Evolutionary conservation across 2,888 invertebrate species (phyloP), one percentile per base, ranked within the genome.

Genomic region (Scrobipalpa atriplicella): DNA sequence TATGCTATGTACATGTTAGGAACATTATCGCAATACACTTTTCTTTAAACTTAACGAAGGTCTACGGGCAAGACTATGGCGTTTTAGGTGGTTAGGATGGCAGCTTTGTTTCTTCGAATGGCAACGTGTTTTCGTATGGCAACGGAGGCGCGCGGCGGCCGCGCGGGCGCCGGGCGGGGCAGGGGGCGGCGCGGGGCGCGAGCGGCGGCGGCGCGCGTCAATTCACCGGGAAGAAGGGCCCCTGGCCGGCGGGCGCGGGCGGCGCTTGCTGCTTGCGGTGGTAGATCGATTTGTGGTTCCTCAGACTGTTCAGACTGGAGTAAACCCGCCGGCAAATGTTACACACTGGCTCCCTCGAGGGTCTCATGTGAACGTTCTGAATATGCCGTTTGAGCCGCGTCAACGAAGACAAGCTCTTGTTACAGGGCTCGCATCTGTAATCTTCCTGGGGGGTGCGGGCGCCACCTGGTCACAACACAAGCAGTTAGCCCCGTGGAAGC

Each of bases 281-380:
- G 93, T 97, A 97, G 94, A 97, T 97, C 91, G 97, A 97, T 95
- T 97, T 97, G 94, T 97, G 97, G 94, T 97, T 97, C 90, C 97
- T 94, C 83, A 97, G 95, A 87, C 97, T 97, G 94, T 97, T 97
- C 83, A 97, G 94, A 86, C 97, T 97, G 94, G 97, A 97, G 94
- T 97, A 97, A 79, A 97, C 97, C 86, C 97, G 96, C 92, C 97
- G 97, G 94, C 97, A 97, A 88, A 97, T 97, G 94, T 96, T 97
- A 94, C 97, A 97, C 87, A 97, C 96, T 76, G 97, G 97, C 93
- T 97, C 97, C 93, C 97, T 95, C 88, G 97, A 96, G 81, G 97
- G 97, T 83, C 96, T 94, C 95, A 97, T 96, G 94, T 97, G 97
- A 82, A 97, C 97, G 94, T 97, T 97, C 94, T 97, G 97, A 93